Percentiles rank a stretch among this genome's conserved stretches.
phyloP scores from a whole-genome alignment of 1,140 invertebrate genomes.

The Camponotus floridanus region DNA sequence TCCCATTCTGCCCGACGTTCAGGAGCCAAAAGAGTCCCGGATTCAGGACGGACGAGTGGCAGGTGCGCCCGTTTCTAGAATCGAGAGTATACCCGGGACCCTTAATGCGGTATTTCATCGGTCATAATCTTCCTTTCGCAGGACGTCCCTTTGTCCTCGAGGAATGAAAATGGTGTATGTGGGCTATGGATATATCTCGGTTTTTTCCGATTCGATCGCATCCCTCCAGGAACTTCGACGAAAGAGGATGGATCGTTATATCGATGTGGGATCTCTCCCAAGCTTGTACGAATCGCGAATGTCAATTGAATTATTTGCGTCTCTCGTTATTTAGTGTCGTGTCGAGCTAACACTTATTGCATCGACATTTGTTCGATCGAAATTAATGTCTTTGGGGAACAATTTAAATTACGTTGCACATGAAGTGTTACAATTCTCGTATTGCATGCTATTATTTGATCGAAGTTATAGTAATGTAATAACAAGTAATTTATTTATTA shows the following conservation, averaged over 20 bases:
- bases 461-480: background rate
- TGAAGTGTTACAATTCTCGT: background rate
- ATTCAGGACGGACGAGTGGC: slow-evolving; percentile 68
- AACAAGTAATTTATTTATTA: background rate
- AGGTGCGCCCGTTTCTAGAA: slow-evolving; percentile 73
- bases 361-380: background rate
- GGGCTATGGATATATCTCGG: slow-evolving; percentile 34
- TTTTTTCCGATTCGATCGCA: slow-evolving; percentile 9
- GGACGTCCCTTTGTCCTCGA: slow-evolving; percentile 43
- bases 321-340: background rate
- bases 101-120: slow-evolving; percentile 76
- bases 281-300: background rate
- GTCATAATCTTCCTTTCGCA: slow-evolving; percentile 69
- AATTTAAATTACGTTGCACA: background rate
- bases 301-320: background rate
- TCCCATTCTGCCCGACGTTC: slow-evolving; percentile 38
- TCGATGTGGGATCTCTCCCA: background rate
- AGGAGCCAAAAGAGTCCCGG: slow-evolving; percentile 54
- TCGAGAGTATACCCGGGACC: slow-evolving; percentile 22
- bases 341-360: background rate
- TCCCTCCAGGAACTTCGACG: background rate
- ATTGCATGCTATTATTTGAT: background rate
- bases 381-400: background rate
- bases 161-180: slow-evolving; percentile 34
- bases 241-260: background rate